Percentiles rank a stretch among this genome's conserved stretches.
Evolutionary conservation across 2,888 invertebrate species (phyloP).

Genomic region (Sepiola atlantica): DNA sequence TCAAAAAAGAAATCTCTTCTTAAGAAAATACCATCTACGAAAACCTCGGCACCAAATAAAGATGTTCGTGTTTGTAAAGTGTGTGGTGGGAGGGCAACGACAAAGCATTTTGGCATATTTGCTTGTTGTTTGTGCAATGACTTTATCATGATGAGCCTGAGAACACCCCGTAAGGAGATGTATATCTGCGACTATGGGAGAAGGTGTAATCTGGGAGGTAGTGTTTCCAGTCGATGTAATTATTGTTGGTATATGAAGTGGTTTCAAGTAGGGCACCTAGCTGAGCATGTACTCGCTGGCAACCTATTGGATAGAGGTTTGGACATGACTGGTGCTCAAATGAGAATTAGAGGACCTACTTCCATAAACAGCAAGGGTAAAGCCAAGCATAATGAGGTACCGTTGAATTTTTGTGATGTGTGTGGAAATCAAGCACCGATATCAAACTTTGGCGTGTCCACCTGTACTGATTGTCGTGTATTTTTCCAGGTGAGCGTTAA

Average conservation of each 20-base stretch:
- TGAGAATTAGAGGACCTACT: not conserved
- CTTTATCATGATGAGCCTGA: not conserved
- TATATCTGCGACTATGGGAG: not conserved
- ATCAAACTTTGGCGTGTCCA: not conserved
- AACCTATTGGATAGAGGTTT: not conserved
- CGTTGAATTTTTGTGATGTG: not conserved
- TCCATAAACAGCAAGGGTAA: not conserved
- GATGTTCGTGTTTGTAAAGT: not conserved
- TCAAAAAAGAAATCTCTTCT: not conserved
- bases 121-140: not conserved
- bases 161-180: not conserved
- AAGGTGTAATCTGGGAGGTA: not conserved
- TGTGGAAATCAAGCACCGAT: not conserved
- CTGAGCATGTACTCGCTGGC: not conserved
- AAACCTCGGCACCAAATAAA: not conserved
- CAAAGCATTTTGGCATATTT: not conserved
- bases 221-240: not conserved
- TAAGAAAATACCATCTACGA: not conserved
- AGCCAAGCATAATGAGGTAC: not conserved
- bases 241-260: not conserved
- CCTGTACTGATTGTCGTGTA: not conserved
- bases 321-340: not conserved
- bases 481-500: constrained; percentile 39
- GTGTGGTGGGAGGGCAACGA: not conserved
- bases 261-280: not conserved